Conservation (phyloP, 1,140 invertebrate species). For the Drosophila novamexicana region DNA sequence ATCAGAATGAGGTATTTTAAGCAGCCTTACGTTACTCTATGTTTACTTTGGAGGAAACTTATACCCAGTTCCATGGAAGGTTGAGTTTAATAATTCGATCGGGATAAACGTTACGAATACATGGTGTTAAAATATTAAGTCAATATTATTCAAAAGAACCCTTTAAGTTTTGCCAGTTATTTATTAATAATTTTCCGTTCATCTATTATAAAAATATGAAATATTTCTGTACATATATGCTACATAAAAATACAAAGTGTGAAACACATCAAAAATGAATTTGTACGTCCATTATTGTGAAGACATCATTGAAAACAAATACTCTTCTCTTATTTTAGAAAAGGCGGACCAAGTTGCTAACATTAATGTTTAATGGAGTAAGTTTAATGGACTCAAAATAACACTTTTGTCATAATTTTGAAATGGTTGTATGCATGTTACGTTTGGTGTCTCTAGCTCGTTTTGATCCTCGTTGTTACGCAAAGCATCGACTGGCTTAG, state of each 20-base stretch:
- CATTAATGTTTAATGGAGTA: no score
- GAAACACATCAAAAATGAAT: no score
- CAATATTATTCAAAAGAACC: background rate
- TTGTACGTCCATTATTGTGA: no score
- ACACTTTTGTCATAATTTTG: no score
- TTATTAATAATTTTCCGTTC: constrained; percentile 61
- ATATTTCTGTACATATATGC: constrained; percentile 36
- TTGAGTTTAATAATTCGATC: constrained; percentile 6
- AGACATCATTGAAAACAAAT: no score
- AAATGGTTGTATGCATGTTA: no score
- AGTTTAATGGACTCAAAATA: no score
- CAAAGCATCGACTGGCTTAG: no score
- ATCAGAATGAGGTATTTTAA: constrained; percentile 72
- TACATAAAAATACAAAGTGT: constrained; percentile 29
- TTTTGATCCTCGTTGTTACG: no score
- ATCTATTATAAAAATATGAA: constrained; percentile 50
- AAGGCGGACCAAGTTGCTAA: no score
- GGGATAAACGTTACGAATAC: background rate
- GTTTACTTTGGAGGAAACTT: background rate
- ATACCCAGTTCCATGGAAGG: background rate
- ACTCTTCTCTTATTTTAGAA: no score
- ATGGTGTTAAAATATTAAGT: background rate
- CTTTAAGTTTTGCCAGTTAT: constrained; percentile 47
- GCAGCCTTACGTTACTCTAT: background rate
- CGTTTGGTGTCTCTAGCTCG: no score